phyloP scores from a whole-genome alignment of 2,113 vertebrate species.

The Regulus satrapa region DNA sequence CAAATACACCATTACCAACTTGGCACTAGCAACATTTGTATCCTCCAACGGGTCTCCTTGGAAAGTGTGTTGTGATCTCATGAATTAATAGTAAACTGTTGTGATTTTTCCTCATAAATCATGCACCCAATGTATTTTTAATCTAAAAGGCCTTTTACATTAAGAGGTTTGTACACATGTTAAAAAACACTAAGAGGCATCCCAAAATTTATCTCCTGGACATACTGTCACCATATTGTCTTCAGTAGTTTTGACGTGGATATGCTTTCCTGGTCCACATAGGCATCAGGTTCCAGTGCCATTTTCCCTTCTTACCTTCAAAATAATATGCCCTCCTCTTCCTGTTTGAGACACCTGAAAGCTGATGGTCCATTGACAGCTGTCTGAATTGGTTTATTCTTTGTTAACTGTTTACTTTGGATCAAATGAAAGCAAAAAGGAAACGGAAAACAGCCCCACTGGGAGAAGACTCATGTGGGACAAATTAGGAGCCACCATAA shows the following conservation, averaged over 20 bases:
- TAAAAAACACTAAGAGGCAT: neutral
- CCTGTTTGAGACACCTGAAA: conserved; percentile 47
- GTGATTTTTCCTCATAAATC: neutral
- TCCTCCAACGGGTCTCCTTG: neutral
- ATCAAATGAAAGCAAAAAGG: conserved; percentile 56
- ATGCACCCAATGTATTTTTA: neutral
- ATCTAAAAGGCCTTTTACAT: neutral
- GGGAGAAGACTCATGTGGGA: conserved; percentile 75
- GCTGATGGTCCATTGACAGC: conserved; percentile 59
- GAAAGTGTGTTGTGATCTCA: neutral
- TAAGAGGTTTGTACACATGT: neutral
- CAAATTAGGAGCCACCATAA: conserved; percentile 77
- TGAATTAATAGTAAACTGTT: neutral
- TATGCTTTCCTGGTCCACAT: neutral
- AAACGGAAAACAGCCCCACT: conserved; percentile 51
- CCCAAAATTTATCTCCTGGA: neutral
- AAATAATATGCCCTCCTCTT: conserved; percentile 26
- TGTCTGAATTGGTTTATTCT: conserved; percentile 69
- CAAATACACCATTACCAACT: neutral
- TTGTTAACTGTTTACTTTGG: conserved; percentile 64
- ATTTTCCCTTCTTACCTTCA: neutral
- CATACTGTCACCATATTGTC: neutral
- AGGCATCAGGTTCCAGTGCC: neutral
- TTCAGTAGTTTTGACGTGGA: neutral
- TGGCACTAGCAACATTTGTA: neutral